Evolutionary conservation across 2,888 invertebrate genomes (phyloP).

Genomic region (Acleris emargana): DNA sequence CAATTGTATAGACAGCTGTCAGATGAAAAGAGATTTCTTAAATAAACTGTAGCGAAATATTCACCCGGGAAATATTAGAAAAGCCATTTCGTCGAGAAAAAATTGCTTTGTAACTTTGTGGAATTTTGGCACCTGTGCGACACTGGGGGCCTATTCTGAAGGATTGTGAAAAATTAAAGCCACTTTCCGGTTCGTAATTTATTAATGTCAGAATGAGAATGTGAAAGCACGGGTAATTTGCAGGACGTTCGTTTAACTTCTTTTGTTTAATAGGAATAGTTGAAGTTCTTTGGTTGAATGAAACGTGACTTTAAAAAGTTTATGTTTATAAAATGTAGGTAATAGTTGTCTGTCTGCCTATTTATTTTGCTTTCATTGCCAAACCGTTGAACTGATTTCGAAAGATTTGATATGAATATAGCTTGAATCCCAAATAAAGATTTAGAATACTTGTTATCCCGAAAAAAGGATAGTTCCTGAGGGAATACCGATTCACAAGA

Average conservation of each 20-base stretch:
- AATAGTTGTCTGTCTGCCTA: too few relatives aligned
- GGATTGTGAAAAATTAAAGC: neutral
- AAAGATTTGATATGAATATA: too few relatives aligned
- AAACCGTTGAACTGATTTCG: too few relatives aligned
- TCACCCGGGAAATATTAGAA: conserved; percentile 16
- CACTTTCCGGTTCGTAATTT: conserved; percentile 3
- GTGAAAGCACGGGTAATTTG: too few relatives aligned
- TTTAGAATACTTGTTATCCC: too few relatives aligned
- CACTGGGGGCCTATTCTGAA: conserved; percentile 16
- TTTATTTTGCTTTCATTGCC: too few relatives aligned
- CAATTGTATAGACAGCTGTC: conserved; percentile 17
- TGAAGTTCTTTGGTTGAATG: neutral
- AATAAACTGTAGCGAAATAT: conserved; percentile 4
- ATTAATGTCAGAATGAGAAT: too few relatives aligned
- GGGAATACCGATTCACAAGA: too few relatives aligned
- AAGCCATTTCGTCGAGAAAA: conserved; percentile 18
- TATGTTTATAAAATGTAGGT: too few relatives aligned
- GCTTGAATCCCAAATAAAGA: too few relatives aligned
- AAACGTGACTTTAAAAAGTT: neutral
- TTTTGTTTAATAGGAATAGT: neutral
- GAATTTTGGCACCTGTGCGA: conserved; percentile 27
- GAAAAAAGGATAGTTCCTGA: too few relatives aligned
- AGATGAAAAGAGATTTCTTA: conserved; percentile 11
- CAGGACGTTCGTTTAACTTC: too few relatives aligned
- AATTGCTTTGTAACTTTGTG: conserved; percentile 26